A percentile compares a stretch with the other conserved stretches of the same genome.
phyloP scores from a whole-genome alignment of 2,888 invertebrate species.

The Torymus auratus region DNA sequence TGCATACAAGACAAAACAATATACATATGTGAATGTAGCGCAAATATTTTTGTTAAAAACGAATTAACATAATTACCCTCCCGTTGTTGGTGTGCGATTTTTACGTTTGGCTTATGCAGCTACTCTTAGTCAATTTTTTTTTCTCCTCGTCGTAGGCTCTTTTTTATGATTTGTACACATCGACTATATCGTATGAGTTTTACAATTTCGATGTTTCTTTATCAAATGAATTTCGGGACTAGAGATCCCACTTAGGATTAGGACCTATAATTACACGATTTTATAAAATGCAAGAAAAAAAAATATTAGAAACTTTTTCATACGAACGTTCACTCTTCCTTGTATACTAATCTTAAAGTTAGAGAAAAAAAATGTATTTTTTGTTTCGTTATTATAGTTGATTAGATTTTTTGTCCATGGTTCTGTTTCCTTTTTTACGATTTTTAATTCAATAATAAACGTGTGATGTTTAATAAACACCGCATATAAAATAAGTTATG shows the following conservation, averaged over 20 bases:
- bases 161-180: conserved; percentile 31
- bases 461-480: conserved; percentile 46
- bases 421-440: conserved; percentile 53
- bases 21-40: conserved; percentile 42
- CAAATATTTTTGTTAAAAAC: conserved; percentile 28
- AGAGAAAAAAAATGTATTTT: conserved; percentile 36
- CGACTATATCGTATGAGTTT: too few relatives aligned
- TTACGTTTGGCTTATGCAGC: conserved; percentile 37
- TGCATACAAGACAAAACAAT: too few relatives aligned
- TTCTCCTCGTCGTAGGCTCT: background rate
- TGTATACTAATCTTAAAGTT: conserved; percentile 34
- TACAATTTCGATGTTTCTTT: too few relatives aligned
- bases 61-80: conserved; percentile 36
- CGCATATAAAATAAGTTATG: conserved; percentile 24
- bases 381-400: conserved; percentile 40
- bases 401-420: conserved; percentile 43
- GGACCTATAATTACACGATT: too few relatives aligned
- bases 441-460: conserved; percentile 53
- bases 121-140: conserved; percentile 44
- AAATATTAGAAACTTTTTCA: conserved; percentile 7
- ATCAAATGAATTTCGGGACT: too few relatives aligned
- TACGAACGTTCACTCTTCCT: conserved; percentile 15
- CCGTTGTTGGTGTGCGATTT: conserved; percentile 35
- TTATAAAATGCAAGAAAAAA: background rate
- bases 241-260: too few relatives aligned